A percentile compares a stretch with the other conserved stretches of the same genome.
phyloP scores from a whole-genome alignment of 2,113 vertebrate genomes.

The Poicephalus meyeri region DNA sequence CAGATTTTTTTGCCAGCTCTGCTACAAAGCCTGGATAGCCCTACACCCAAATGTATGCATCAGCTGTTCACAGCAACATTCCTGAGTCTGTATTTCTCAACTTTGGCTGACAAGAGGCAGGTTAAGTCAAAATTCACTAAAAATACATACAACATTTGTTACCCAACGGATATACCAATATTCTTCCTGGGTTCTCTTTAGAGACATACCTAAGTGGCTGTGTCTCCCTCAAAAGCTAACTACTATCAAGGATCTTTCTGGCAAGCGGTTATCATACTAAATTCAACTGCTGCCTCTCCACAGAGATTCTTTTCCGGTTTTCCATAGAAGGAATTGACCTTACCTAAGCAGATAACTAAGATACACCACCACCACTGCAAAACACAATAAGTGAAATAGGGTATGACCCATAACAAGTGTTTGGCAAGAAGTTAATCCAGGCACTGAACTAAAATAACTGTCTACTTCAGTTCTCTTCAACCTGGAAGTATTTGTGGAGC shows the following conservation, averaged over 20 bases:
- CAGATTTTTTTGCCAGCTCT: background rate
- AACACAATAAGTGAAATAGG: no score
- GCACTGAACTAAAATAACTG: constrained; percentile 8
- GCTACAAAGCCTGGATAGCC: background rate
- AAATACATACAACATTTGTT: background rate
- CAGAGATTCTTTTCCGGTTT: background rate
- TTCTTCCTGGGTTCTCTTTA: background rate
- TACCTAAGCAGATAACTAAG: background rate
- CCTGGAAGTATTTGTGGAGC: background rate
- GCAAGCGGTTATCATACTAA: background rate
- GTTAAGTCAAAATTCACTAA: background rate
- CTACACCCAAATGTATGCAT: background rate
- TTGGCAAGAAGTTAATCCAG: background rate
- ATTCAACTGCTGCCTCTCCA: background rate
- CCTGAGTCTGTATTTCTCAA: background rate
- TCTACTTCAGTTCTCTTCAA: background rate
- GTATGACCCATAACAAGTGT: background rate
- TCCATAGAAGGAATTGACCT: background rate
- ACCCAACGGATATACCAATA: background rate
- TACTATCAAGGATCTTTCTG: background rate
- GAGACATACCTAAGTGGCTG: background rate
- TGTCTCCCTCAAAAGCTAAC: background rate
- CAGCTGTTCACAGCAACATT: background rate
- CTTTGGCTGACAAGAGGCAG: background rate
- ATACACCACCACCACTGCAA: no score